Percentiles rank a stretch among this genome's conserved stretches.
Conservation (phyloP, 2,888 invertebrate genomes). For the Lacanobia wlatinum region DNA sequence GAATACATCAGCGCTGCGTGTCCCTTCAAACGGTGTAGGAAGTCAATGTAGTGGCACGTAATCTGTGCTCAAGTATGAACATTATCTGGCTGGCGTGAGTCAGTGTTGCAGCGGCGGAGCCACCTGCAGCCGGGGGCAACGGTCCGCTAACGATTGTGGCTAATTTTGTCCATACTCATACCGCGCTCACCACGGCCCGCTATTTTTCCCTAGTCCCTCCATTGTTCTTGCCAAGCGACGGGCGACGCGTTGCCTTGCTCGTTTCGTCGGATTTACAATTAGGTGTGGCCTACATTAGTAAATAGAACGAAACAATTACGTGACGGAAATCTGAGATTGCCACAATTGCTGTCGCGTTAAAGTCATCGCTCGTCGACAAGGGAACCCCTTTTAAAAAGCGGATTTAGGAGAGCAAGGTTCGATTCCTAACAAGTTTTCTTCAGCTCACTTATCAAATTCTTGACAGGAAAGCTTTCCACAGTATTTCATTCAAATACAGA, state of each 20-base stretch:
- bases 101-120: conserved; percentile 53
- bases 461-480: conserved; percentile 10
- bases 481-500: conserved; percentile 2
- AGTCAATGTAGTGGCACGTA: conserved; percentile 11
- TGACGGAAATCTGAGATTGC: conserved; percentile 28
- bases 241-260: conserved; percentile 34
- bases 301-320: conserved; percentile 54
- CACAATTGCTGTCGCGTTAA: conserved; percentile 16
- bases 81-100: conserved; percentile 55
- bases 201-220: conserved; percentile 62
- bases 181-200: conserved; percentile 43
- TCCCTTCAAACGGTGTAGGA: background rate
- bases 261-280: conserved; percentile 51
- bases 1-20: background rate
- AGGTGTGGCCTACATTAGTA: conserved; percentile 56
- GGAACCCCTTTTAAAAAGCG: no score
- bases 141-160: conserved; percentile 76
- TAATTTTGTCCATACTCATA: conserved; percentile 73
- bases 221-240: conserved; percentile 57
- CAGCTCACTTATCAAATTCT: background rate
- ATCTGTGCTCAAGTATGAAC: conserved; percentile 29
- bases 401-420: background rate
- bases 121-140: conserved; percentile 75
- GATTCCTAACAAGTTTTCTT: background rate
- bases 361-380: background rate